Percentiles rank a stretch among this genome's conserved stretches.
Conservation (phyloP, 2,888 invertebrate genomes). For the Drosophila picticornis region DNA sequence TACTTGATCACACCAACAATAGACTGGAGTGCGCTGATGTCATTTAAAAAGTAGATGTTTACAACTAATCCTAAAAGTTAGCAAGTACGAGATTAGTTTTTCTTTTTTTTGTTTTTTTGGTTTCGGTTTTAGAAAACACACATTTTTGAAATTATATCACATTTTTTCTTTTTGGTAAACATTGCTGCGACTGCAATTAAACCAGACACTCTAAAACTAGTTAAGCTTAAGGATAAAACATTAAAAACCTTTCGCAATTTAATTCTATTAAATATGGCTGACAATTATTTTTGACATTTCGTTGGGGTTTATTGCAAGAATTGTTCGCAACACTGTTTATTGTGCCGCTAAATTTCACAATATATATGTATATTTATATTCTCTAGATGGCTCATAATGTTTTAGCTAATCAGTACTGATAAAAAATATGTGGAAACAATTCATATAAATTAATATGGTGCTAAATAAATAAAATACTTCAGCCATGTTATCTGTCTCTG, state of each 20-base stretch:
- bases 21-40: constrained; percentile 24
- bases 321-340: not conserved
- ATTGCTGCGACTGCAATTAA: constrained; percentile 41
- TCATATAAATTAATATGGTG: not conserved
- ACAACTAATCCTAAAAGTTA: constrained; percentile 44
- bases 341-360: constrained; percentile 22
- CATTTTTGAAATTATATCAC: constrained; percentile 80
- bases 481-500: not conserved
- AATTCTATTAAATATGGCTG: constrained; percentile 42
- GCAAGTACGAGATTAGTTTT: constrained; percentile 40
- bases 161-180: constrained; percentile 48
- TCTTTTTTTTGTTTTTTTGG: constrained; percentile 12
- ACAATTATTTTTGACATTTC: constrained; percentile 45
- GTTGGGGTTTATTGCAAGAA: constrained; percentile 57
- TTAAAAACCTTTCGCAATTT: constrained; percentile 50
- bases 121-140: constrained; percentile 64
- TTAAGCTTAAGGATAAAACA: constrained; percentile 67
- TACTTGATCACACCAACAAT: constrained; percentile 42
- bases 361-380: not conserved
- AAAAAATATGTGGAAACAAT: not conserved
- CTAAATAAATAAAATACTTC: not conserved
- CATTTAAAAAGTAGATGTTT: constrained; percentile 16
- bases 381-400: not conserved
- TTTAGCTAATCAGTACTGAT: constrained; percentile 1
- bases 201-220: constrained; percentile 52